phyloP scores from a whole-genome alignment of 2,888 invertebrate genomes.

The Plagodis pulveraria region DNA sequence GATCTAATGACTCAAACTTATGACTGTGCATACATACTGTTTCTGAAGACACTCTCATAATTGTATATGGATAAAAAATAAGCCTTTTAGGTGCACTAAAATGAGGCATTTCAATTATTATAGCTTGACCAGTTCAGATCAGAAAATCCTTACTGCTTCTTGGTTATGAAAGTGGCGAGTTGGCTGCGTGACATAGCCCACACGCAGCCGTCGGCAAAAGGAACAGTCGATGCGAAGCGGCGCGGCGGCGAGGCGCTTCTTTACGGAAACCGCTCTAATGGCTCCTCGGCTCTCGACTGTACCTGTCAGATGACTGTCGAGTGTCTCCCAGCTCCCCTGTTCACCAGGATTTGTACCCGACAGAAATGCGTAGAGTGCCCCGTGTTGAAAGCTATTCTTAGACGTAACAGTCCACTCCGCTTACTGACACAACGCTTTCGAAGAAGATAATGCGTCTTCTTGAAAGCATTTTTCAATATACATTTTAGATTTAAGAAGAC shows the following conservation, averaged over 20 bases:
- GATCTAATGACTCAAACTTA: too few species aligned
- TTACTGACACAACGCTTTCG: constrained; percentile 20
- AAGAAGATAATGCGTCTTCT: constrained; percentile 10
- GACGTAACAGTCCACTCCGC: constrained; percentile 19
- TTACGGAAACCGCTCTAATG: constrained; percentile 66
- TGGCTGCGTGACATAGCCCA: constrained; percentile 10
- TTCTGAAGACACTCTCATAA: too few species aligned
- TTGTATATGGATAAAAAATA: too few species aligned
- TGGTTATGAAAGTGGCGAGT: background rate
- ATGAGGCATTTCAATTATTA: background rate
- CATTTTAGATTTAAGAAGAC: background rate
- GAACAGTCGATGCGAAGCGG: constrained; percentile 8
- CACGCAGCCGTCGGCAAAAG: background rate
- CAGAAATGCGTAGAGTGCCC: constrained; percentile 46
- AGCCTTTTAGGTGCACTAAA: background rate
- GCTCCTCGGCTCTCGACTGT: constrained; percentile 56
- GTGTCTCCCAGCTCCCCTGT: constrained; percentile 54
- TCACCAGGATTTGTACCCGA: constrained; percentile 48
- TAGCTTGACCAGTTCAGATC: too few species aligned
- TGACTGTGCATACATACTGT: too few species aligned
- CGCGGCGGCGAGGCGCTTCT: background rate
- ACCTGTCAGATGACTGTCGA: constrained; percentile 77
- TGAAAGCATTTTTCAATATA: background rate
- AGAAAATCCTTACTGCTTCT: constrained; percentile 8
- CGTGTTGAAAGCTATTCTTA: constrained; percentile 35